Evolutionary conservation across 2,888 invertebrate species (phyloP).

Genomic region (Bugula neritina): DNA sequence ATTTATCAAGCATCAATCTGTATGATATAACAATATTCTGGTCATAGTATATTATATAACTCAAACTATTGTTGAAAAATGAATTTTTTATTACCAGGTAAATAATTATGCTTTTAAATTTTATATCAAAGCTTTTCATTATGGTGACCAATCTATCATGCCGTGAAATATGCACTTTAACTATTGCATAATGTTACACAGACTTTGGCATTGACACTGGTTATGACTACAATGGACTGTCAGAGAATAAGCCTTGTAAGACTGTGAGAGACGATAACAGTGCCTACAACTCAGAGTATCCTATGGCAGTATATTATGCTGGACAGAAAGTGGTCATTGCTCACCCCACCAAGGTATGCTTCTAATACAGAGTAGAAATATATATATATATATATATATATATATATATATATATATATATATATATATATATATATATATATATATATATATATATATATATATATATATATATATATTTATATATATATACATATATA

Average conservation of each 20-base stretch:
- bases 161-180: too few species aligned
- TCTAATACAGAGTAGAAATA: too few species aligned
- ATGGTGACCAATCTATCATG: too few species aligned
- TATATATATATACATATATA: not conserved
- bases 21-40: too few species aligned
- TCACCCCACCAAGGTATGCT: constrained; percentile 30
- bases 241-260: constrained; percentile 28
- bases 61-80: too few species aligned
- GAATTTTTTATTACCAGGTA: too few species aligned
- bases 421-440: not conserved
- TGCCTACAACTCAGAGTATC: constrained; percentile 29
- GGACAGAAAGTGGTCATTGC: constrained; percentile 31
- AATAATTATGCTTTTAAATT: too few species aligned
- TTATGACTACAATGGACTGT: constrained; percentile 28
- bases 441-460: not conserved
- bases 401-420: constrained; percentile 6
- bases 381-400: not conserved
- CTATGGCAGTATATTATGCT: constrained; percentile 29
- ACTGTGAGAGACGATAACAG: constrained; percentile 27
- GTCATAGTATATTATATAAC: too few species aligned
- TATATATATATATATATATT: not conserved
- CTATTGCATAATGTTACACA: too few species aligned
- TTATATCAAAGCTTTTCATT: too few species aligned
- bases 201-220: constrained; percentile 30
- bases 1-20: too few species aligned